Percentiles rank a stretch among this genome's conserved stretches.
Conservation (phyloP, 2,888 invertebrate genomes). For the Sturmia bella region DNA sequence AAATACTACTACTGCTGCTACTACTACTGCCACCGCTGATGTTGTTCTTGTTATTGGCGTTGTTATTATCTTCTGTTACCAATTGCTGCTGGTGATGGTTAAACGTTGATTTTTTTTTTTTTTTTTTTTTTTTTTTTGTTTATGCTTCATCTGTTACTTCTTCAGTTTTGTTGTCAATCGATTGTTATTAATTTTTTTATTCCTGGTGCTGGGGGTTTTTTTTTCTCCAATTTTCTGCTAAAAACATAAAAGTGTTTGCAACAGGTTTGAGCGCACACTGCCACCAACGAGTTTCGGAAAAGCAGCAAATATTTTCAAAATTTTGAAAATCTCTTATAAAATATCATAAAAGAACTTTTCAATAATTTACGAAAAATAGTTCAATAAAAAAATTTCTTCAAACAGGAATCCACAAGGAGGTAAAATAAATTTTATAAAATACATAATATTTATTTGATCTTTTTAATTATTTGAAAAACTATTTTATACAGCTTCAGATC, state of each 20-base stretch:
- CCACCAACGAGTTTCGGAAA: slow-evolving; percentile 18
- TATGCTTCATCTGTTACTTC: slow-evolving; percentile 9
- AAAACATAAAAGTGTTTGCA: slow-evolving; percentile 8
- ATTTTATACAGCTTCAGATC: too few relatives aligned
- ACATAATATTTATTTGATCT: too few relatives aligned
- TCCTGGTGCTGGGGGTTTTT: too few relatives aligned
- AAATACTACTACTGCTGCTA: slow-evolving; percentile 37
- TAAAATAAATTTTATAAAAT: too few relatives aligned
- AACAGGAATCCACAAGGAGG: too few relatives aligned
- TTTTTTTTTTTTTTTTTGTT: not conserved
- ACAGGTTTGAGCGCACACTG: slow-evolving; percentile 60
- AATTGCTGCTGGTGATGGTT: slow-evolving; percentile 39
- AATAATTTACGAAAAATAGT: too few relatives aligned
- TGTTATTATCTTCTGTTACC: slow-evolving; percentile 22
- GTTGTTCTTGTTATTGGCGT: slow-evolving; percentile 12
- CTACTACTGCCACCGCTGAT: slow-evolving; percentile 43
- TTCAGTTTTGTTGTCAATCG: slow-evolving; percentile 63
- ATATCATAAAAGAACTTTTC: too few relatives aligned
- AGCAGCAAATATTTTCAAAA: not conserved
- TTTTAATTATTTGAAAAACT: too few relatives aligned
- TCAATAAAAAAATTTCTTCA: too few relatives aligned
- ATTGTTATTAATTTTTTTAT: slow-evolving; percentile 59
- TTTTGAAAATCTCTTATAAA: too few relatives aligned
- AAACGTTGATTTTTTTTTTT: slow-evolving; percentile 11
- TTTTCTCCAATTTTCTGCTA: too few relatives aligned